These are phyloP conservation scores for Meiosimyza platycephala DNA, from an alignment of 2,888 invertebrate species.

Conservation along the genomic window DNA sequence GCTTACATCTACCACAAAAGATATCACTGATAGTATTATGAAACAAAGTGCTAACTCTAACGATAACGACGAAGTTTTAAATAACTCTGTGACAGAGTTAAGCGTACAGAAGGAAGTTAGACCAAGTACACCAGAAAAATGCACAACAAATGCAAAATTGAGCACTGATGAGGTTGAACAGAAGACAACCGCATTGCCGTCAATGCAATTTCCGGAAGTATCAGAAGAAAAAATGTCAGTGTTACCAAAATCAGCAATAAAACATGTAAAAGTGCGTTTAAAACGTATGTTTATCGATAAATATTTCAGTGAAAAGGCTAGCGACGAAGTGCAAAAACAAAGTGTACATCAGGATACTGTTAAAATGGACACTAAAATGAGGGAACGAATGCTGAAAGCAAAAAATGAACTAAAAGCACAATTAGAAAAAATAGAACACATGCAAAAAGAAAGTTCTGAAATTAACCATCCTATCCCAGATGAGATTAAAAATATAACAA, in stretches of 20 bases:
- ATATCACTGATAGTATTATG: too few species aligned
- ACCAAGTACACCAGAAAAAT: too few species aligned
- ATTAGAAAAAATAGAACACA: conserved; percentile 12
- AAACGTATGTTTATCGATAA: conserved; percentile 13
- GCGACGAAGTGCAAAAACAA: background rate
- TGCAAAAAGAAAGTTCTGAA: conserved; percentile 23
- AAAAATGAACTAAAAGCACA: background rate
- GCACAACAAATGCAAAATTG: too few species aligned
- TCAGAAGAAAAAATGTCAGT: background rate
- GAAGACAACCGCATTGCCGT: too few species aligned
- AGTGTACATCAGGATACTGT: background rate
- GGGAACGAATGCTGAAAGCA: background rate
- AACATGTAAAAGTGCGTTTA: conserved; percentile 33
- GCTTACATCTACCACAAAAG: too few species aligned
- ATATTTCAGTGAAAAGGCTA: background rate
- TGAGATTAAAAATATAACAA: background rate
- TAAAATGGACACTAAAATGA: background rate
- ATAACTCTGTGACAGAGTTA: too few species aligned
- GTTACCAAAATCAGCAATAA: conserved; percentile 22
- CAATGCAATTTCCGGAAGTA: too few species aligned
- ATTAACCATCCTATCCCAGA: background rate
- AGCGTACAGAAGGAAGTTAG: too few species aligned
- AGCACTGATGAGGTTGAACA: too few species aligned
- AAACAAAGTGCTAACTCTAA: too few species aligned
- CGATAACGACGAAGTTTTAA: too few species aligned